Conservation (phyloP, 2,797 vertebrate genomes). For the Sebastolobus altivelis region DNA sequence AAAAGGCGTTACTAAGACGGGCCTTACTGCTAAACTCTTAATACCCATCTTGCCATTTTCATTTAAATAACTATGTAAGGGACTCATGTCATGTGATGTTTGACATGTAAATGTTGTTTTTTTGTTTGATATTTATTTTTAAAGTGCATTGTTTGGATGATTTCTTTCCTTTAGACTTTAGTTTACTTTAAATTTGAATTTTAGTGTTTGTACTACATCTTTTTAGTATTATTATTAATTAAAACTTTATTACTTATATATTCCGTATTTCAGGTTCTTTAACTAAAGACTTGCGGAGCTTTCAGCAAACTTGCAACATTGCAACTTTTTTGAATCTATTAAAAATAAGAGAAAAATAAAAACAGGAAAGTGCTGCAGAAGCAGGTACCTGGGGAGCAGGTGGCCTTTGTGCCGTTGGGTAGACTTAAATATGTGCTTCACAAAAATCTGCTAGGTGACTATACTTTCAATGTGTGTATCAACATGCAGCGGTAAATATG, state of each 20-base stretch:
- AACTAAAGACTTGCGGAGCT: not conserved
- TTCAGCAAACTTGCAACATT: not conserved
- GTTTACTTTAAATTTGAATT: not conserved
- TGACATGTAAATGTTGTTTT: not conserved
- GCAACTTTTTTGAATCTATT: not conserved
- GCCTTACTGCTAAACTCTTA: not conserved
- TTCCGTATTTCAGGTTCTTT: not conserved
- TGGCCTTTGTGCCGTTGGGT: not conserved
- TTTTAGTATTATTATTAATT: not conserved
- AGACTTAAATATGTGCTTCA: slow-evolving; percentile 1
- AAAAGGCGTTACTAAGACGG: not conserved
- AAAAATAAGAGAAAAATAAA: not conserved
- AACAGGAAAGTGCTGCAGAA: not conserved
- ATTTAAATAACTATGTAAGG: not conserved
- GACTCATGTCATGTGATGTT: not conserved
- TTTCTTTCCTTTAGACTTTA: not conserved
- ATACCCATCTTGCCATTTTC: not conserved
- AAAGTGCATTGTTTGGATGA: not conserved
- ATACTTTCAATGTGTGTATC: slow-evolving; percentile 7
- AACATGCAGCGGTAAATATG: slow-evolving; percentile 1
- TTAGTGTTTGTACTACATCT: not conserved
- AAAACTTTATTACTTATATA: not conserved
- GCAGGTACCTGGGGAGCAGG: slow-evolving; percentile 11
- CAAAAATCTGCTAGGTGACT: slow-evolving; percentile 14
- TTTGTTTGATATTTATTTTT: not conserved